Base-by-base conservation (phyloP, 2,888 invertebrate species). In the Polydrusus cervinus region DNA sequence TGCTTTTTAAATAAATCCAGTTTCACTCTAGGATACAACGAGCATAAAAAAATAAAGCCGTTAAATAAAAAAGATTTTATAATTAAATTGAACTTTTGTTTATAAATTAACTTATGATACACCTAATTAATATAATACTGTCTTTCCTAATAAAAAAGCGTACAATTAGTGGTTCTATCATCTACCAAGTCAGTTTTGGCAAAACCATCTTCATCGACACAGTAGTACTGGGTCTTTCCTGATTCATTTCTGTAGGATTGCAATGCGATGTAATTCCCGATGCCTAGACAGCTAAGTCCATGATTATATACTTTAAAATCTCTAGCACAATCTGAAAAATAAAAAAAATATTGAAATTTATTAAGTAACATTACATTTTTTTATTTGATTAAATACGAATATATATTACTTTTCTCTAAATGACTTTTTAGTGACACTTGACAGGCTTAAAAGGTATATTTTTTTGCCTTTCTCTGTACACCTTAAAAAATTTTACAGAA, bases 131-230 rank as follows among this genome's bases (percentile, higher is more conserved):
- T 25, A 3, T 25, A 25, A 25, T 3, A 25, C 25, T 25, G 5
- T 25, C 5, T 25, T 38, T 18, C 3, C 91, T 91, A 86, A 71
- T 83, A 83, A 71, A 67, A 73, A 66, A 66, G 14, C 6, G 60
- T 61, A 47, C 75, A 75, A 49, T 72, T 61, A 11, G 73, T 70
- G 18, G 8, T 67, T 3, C 51, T 43, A 38, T 57, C 40, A 38
- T 53, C 47, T n/a, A 75, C 14, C 13, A 77, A 18, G 20, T 77
- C 78, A 8, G 76, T 77, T 14, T 86, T 87, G 2, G 86, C 83
- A 82, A 89, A 92, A 0, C 92, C 92, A 84, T 92, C 91, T 2
- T 83, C 82, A 83, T 92, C 92, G 6, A 92, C 90, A 81, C 92
- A 92, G 85, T 90, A 91, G 80, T 84, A 87, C 6, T 86, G 85